Conservation (phyloP, 2,113 vertebrate genomes). For the Ammospiza nelsoni region DNA sequence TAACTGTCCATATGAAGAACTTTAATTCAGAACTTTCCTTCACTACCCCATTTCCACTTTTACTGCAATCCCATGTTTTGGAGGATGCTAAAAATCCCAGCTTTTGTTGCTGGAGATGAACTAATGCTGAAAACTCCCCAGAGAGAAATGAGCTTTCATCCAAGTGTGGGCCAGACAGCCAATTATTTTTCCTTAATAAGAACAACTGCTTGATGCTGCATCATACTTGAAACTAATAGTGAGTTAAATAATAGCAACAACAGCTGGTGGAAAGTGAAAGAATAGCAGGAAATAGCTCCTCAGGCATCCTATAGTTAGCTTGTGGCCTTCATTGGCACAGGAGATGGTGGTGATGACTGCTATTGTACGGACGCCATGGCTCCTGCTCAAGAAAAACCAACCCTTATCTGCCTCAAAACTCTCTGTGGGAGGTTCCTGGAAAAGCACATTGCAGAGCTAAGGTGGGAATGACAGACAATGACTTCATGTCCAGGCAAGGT, state of each 20-base stretch:
- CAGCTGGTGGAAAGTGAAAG: conserved; percentile 57
- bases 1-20: neutral
- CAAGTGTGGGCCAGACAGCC: neutral
- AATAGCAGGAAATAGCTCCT: conserved; percentile 56
- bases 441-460: neutral
- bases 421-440: neutral
- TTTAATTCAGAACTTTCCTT: neutral
- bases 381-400: neutral
- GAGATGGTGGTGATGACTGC: neutral
- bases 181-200: conserved; percentile 20
- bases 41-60: neutral
- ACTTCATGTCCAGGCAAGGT: neutral
- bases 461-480: neutral
- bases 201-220: neutral
- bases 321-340: neutral
- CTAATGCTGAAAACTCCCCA: conserved; percentile 1
- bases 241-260: conserved; percentile 24
- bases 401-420: neutral
- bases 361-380: neutral
- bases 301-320: conserved; percentile 23
- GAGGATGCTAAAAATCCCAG: conserved; percentile 6
- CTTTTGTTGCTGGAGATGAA: neutral
- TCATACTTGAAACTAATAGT: neutral
- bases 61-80: neutral
- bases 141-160: neutral